Evolutionary conservation across 2,888 invertebrate genomes (phyloP).

Genomic region (Heliconius sara): DNA sequence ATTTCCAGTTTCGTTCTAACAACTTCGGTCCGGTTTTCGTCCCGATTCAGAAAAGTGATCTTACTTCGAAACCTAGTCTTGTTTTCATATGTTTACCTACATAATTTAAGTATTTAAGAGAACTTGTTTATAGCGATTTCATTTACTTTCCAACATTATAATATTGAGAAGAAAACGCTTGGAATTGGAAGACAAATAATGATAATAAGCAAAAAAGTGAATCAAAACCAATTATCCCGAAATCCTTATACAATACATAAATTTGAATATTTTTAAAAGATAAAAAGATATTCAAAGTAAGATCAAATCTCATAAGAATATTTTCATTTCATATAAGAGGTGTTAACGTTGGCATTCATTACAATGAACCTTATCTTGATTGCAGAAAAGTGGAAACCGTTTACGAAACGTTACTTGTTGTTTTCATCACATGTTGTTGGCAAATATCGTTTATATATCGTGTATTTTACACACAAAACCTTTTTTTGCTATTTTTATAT

Average conservation of each 20-base stretch:
- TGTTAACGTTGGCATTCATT: slow-evolving; percentile 5
- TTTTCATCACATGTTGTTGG: slow-evolving; percentile 13
- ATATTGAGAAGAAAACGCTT: not conserved
- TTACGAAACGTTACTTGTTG: slow-evolving; percentile 21
- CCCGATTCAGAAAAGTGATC: slow-evolving; percentile 69
- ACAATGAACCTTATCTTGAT: slow-evolving; percentile 17
- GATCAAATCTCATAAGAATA: not conserved
- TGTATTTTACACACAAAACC: not conserved
- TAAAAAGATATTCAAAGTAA: not conserved
- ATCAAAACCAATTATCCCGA: not conserved
- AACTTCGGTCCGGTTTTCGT: slow-evolving; percentile 66
- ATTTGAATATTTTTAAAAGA: not conserved
- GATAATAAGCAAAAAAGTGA: not conserved
- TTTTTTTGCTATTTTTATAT: not conserved
- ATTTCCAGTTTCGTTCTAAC: slow-evolving; percentile 56
- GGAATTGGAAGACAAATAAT: not conserved
- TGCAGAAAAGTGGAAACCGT: slow-evolving; percentile 26
- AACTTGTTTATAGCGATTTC: slow-evolving; percentile 15
- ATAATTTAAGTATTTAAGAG: slow-evolving; percentile 11
- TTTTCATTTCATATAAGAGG: not conserved
- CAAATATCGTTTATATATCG: not conserved
- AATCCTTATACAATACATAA: not conserved
- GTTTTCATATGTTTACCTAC: slow-evolving; percentile 47
- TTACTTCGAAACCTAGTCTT: slow-evolving; percentile 58
- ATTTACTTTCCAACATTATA: slow-evolving; percentile 12